These are phyloP conservation scores for Xanthia icteritia DNA, from an alignment of 2,888 invertebrate genomes.

Conservation along the genomic window DNA sequence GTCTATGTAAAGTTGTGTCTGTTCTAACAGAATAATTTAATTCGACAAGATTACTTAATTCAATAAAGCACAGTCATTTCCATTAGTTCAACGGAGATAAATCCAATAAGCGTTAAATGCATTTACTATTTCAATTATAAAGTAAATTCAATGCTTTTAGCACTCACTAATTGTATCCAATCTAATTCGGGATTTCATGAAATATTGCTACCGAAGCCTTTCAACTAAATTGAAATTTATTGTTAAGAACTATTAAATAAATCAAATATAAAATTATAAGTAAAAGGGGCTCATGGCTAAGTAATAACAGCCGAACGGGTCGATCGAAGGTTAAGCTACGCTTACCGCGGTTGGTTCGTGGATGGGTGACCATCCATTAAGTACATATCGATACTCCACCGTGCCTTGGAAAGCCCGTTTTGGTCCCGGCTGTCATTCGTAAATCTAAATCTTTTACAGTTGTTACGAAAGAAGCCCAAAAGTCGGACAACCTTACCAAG, in stretches of 20 bases:
- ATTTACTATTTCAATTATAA: constrained; percentile 23
- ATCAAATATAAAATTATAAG: no score
- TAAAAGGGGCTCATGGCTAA: background rate
- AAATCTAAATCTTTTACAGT: no score
- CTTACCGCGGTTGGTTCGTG: background rate
- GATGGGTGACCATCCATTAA: no score
- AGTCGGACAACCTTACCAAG: no score
- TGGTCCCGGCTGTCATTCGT: no score
- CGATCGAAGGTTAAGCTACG: background rate
- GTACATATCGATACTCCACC: no score
- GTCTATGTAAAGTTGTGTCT: background rate
- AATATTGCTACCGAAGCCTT: background rate
- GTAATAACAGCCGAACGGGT: background rate
- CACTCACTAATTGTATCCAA: background rate
- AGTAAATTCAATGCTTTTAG: constrained; percentile 1
- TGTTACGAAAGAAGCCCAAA: no score
- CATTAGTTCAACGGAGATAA: constrained; percentile 8
- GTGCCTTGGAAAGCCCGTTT: no score
- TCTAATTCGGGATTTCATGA: background rate
- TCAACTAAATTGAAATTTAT: background rate
- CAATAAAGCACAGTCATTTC: background rate
- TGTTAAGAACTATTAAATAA: no score
- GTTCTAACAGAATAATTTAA: background rate
- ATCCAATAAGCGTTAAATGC: constrained; percentile 20
- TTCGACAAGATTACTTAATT: background rate